phyloP scores from a whole-genome alignment of 2,113 vertebrate species.

The Grammomys dolichurus region DNA sequence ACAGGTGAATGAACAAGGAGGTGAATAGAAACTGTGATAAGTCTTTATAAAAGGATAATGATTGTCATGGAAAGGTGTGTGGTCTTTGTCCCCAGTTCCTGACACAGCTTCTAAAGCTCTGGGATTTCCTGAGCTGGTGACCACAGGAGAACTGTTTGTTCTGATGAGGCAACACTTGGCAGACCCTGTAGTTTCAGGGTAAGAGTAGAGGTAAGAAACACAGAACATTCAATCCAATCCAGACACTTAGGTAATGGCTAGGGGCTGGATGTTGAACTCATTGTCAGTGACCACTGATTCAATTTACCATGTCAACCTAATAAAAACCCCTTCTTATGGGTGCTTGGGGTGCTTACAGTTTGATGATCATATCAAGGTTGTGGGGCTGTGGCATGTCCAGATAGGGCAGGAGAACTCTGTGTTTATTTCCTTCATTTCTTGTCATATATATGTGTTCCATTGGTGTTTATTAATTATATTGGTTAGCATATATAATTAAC shows the following conservation, averaged over 20 bases:
- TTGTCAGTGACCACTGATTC: not conserved
- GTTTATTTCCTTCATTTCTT: not conserved
- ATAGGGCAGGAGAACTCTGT: not conserved
- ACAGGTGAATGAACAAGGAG: conserved; percentile 10
- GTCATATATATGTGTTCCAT: not conserved
- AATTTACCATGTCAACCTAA: not conserved
- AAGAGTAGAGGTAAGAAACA: not conserved
- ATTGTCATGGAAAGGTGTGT: not conserved
- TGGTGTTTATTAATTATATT: not conserved
- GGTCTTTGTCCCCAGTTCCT: not conserved
- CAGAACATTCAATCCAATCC: not conserved
- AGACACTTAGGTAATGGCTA: not conserved
- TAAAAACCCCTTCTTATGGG: not conserved
- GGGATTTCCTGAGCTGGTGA: not conserved
- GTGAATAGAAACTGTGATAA: conserved; percentile 27
- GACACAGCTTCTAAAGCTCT: not conserved
- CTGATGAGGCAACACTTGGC: not conserved
- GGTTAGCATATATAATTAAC: not conserved
- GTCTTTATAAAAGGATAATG: conserved; percentile 5
- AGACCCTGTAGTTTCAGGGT: not conserved
- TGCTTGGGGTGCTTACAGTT: not conserved
- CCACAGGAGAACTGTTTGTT: not conserved
- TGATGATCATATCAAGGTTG: not conserved
- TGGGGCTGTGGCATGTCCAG: too few species aligned
- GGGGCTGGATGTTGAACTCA: not conserved